Evolutionary conservation across 2,113 vertebrate species (phyloP).

Genomic region (Hippotragus niger): DNA sequence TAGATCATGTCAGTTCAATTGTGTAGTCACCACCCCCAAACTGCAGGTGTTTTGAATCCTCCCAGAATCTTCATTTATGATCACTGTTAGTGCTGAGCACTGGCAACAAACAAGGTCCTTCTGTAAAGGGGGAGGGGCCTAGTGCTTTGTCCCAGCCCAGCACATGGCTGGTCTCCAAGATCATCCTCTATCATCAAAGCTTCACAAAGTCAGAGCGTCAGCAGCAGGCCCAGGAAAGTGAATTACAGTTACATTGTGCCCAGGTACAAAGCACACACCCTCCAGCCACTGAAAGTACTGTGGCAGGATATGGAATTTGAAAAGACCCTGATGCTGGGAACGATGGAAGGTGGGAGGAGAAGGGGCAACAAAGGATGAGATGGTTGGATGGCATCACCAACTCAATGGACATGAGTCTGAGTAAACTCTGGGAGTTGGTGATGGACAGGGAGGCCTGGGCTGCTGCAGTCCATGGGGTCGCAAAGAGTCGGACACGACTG

Average conservation of each 20-base stretch:
- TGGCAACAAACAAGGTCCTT: not conserved
- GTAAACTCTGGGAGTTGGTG: not conserved
- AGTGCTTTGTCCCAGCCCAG: not conserved
- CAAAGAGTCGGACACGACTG: not conserved
- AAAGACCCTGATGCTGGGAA: not conserved
- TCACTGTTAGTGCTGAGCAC: not conserved
- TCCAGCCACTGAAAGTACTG: not conserved
- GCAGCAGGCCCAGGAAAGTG: not conserved
- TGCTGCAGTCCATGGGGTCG: not conserved
- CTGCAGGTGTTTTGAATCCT: not conserved
- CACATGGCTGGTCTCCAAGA: no score
- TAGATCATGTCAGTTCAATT: not conserved
- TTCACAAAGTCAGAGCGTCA: not conserved
- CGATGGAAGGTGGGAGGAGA: not conserved
- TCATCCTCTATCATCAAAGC: not conserved
- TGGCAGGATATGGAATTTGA: not conserved
- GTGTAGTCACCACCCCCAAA: not conserved
- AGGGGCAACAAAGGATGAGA: not conserved
- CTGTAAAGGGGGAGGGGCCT: not conserved
- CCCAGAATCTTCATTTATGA: not conserved
- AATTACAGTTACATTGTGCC: not conserved
- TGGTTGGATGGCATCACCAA: not conserved
- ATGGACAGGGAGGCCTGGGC: not conserved
- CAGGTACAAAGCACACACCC: accelerated
- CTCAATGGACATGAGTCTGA: not conserved